Base-by-base conservation (phyloP, 2,797 vertebrate genomes). In the Chelon auratus region DNA sequence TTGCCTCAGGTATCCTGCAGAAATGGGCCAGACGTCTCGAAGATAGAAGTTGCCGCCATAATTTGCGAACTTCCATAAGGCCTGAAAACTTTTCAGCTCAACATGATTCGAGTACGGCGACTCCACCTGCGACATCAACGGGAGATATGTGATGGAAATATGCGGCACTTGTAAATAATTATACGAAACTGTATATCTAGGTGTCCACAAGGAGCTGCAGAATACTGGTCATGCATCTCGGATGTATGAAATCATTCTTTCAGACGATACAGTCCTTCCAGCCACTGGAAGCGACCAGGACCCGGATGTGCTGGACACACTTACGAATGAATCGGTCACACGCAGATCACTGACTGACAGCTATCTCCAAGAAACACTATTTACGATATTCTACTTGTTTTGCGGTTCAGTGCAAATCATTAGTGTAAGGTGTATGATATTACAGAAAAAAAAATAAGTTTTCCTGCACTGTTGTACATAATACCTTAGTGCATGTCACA, bases 261-360 rank as follows among this genome's bases (percentile, higher is more conserved):
- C 37, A 39, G 9, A 9, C 9, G 13, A 14, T 14, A 43, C 39
- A 40, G 12, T 40, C 30, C 30, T 33, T 33, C 30, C 30, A 33
- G 30, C 30, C 30, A 33, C 7, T 33, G 30, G 30, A 33, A 33
- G 30, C 30, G 1, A 33, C 39, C 39, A 40, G 39, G 39, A 40
- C 39, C 39, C 5, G 30, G 30, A 33, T 33, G 7, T 33, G 7
- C 30, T 33, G 5, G 30, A 33, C 30, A 33, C 30, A 33, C 30
- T 33, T 33, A 7, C 7, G 7, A 33, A 33, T 33, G 5, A 33
- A 8, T 6, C 0, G 30, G 30, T 8, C 5, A 3, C 39, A 12
- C 8, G 39, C 39, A 40, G 1, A 40, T 33, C 45, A 59, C 9
- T 69, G 61, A 65, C 3, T 50, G 47, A 64, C 45, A 59, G 15